These are phyloP conservation scores for Thumatha senex DNA, from an alignment of 2,888 invertebrate species.

Conservation along the genomic window DNA sequence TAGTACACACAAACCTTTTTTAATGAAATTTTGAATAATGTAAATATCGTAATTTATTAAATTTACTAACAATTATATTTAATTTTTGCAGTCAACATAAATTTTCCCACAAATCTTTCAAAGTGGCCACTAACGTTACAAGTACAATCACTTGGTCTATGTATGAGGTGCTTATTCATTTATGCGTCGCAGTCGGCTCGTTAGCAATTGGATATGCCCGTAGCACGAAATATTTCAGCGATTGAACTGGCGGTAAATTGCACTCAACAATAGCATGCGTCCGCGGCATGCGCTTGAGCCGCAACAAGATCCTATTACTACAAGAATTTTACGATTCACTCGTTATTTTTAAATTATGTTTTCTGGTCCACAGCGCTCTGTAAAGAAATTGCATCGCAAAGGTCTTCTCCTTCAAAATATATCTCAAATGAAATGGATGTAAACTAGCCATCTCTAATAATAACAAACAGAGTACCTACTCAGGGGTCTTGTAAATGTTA, in stretches of 20 bases:
- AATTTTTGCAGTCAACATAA: constrained; percentile 11
- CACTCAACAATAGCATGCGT: constrained; percentile 74
- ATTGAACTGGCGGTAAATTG: constrained; percentile 83
- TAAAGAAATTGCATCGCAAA: constrained; percentile 29
- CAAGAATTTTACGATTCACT: constrained; percentile 76
- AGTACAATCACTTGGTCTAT: constrained; percentile 61
- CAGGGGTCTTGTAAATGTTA: too few species aligned
- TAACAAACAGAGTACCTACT: too few species aligned
- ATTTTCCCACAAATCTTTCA: constrained; percentile 28
- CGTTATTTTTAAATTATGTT: constrained; percentile 75
- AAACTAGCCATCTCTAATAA: not conserved
- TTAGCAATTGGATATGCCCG: constrained; percentile 83
- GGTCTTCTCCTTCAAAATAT: constrained; percentile 33
- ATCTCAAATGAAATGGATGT: constrained; percentile 20
- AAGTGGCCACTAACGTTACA: constrained; percentile 39
- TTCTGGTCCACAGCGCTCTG: constrained; percentile 34
- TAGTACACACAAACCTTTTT: too few species aligned
- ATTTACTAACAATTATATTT: constrained; percentile 1
- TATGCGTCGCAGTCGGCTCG: constrained; percentile 80
- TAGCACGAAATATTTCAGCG: constrained; percentile 83
- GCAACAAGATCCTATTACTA: constrained; percentile 66
- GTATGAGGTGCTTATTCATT: constrained; percentile 79
- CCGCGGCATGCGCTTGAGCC: constrained; percentile 45
- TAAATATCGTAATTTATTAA: not conserved
- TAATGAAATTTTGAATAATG: not conserved